Evolutionary conservation across 2,113 vertebrate species (phyloP).

Genomic region (Haemorhous mexicanus): DNA sequence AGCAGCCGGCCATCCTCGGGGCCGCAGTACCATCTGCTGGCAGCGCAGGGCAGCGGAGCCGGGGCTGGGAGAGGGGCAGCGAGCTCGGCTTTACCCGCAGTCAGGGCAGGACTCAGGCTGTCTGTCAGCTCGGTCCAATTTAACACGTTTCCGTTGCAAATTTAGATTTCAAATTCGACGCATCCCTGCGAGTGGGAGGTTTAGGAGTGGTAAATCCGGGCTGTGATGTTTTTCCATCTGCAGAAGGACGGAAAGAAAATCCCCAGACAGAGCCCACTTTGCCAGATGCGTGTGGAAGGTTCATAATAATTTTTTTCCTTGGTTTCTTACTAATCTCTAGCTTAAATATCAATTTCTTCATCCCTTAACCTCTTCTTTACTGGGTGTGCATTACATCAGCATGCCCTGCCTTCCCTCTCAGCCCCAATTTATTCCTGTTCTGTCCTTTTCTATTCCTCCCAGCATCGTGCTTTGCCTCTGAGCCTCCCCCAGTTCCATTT

Average conservation of each 20-base stretch:
- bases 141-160: not conserved
- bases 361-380: not conserved
- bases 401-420: not conserved
- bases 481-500: not conserved
- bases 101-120: rapidly evolving
- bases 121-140: rapidly evolving
- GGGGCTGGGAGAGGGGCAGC: not conserved
- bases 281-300: not conserved
- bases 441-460: not conserved
- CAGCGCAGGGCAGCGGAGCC: not conserved
- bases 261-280: not conserved
- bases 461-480: not conserved
- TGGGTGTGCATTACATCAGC: not conserved
- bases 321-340: not conserved
- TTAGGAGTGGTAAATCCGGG: not conserved
- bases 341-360: not conserved
- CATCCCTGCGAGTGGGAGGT: not conserved
- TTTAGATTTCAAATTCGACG: not conserved
- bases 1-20: not conserved
- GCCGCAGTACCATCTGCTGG: slow-evolving; percentile 57
- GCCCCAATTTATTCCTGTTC: not conserved
- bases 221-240: rapidly evolving
- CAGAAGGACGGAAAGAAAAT: not conserved
- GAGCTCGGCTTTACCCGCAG: rapidly evolving
- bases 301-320: not conserved